Conservation (phyloP, 2,888 invertebrate genomes). For the Parelbella ahira region DNA sequence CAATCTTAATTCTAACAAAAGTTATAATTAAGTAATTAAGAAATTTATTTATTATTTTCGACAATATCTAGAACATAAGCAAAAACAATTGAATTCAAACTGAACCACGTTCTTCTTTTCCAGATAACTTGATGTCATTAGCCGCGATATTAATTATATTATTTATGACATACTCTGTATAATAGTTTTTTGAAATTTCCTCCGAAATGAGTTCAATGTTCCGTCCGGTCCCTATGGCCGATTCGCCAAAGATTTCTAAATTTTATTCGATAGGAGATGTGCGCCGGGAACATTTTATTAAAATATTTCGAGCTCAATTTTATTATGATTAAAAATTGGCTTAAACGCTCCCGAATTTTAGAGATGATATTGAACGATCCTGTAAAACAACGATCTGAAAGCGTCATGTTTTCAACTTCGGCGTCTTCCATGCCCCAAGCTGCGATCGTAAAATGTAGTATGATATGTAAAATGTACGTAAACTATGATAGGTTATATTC, state of each 20-base stretch:
- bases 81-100: not conserved
- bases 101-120: too few species aligned
- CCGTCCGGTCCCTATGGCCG: conserved; percentile 6
- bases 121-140: conserved; percentile 2
- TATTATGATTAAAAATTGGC: conserved; percentile 1
- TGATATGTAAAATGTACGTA: conserved; percentile 7
- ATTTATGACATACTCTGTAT: not conserved
- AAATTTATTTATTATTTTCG: too few species aligned
- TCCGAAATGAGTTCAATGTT: conserved; percentile 8
- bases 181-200: conserved; percentile 8
- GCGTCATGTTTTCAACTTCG: not conserved
- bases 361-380: conserved; percentile 4
- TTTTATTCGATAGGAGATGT: conserved; percentile 6
- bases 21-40: too few species aligned
- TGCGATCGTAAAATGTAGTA: too few species aligned
- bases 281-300: conserved; percentile 1
- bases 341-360: conserved; percentile 7
- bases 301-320: conserved; percentile 4
- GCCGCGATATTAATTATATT: conserved; percentile 6
- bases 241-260: conserved; percentile 17
- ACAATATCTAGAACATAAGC: not conserved
- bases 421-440: conserved; percentile 2
- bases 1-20: too few species aligned
- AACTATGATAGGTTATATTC: conserved; percentile 10
- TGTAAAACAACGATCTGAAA: not conserved